A percentile compares a stretch with the other conserved stretches of the same genome.
Evolutionary conservation across 1,140 invertebrate species (phyloP).

Genomic region (Drosophila nigrodunni): DNA sequence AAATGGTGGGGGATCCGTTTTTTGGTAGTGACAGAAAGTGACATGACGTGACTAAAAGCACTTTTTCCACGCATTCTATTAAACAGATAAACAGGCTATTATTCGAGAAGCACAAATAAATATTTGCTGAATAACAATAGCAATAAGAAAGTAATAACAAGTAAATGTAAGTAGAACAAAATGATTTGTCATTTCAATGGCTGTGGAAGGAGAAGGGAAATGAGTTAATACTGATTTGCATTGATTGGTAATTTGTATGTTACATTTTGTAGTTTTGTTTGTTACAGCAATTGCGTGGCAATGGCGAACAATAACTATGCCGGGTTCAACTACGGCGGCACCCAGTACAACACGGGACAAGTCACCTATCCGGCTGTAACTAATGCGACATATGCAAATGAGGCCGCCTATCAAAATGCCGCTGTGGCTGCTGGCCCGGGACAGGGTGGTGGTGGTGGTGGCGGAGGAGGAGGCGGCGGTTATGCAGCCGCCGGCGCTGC

Average conservation of each 20-base stretch:
- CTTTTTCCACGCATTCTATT: constrained; percentile 64
- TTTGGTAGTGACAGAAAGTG: constrained; percentile 29
- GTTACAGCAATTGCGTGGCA: constrained; percentile 64
- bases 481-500: constrained; percentile 78
- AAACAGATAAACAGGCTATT: constrained; percentile 67
- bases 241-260: constrained; percentile 64
- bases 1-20: constrained; percentile 47
- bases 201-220: neutral
- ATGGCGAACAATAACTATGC: constrained; percentile 97
- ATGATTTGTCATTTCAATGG: constrained; percentile 41
- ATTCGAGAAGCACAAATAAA: constrained; percentile 72
- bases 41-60: constrained; percentile 78
- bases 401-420: constrained; percentile 76
- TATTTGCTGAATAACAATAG: constrained; percentile 41
- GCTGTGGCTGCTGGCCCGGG: constrained; percentile 79
- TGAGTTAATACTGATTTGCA: constrained; percentile 52
- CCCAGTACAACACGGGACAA: constrained; percentile 91
- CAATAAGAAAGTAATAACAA: constrained; percentile 50
- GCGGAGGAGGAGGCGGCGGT: constrained; percentile 84
- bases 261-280: constrained; percentile 26
- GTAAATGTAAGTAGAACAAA: constrained; percentile 67
- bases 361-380: constrained; percentile 81
- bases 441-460: constrained; percentile 85
- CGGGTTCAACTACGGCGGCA: constrained; percentile 95
- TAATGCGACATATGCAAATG: constrained; percentile 82